Base-by-base conservation (phyloP, 1,140 invertebrate genomes). In the Marisa cornuarietis region DNA sequence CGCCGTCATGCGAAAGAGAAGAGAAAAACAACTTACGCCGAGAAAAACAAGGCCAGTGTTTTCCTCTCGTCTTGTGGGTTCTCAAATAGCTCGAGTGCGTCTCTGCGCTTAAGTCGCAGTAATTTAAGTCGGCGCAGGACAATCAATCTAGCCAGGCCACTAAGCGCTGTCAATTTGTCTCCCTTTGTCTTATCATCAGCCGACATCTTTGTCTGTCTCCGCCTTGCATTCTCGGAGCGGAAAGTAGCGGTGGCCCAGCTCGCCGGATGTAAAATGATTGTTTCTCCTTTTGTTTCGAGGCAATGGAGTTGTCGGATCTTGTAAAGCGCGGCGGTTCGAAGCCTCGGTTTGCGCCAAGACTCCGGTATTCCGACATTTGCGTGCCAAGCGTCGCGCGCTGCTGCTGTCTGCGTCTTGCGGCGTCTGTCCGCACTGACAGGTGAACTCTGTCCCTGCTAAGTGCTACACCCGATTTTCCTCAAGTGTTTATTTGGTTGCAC, bases 161-260 rank as follows among this genome's bases (percentile, higher is more conserved):
- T 68, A 68, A 68, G n/a, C 22, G 65, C 65, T 31, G 22, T 31
- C 26, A 31, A 68, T 68, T 68, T 68, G 65, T 68, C 65, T 68
- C 65, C 11, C 65, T 68, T 68, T 68, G 65, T 31, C 26, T 68
- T 68, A 68, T 68, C 65, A 10, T 10, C 26, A n/a, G 6, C 65
- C 65, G 65, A 13, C 65, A 68, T 68, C 65, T 68, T 6, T n/a
- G 13, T 31, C 65, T 68, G 65, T 68, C 65, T 68, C 65, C 65
- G 65, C 65, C 22, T n/a, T 13, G 65, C 65, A n/a, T 68, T 68
- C 65, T 68, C 10, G 14, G 1, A 68, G 65, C 14, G 14, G 22
- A 68, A 68, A 14, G 65, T 68, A 13, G 65, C 65, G 65, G 65
- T 24, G n/a, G 65, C 65, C 10, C 65, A 2, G 65, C 65, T 22